Base-by-base conservation (phyloP, 2,797 vertebrate genomes). In the Cynodonichthys magdalenae region DNA sequence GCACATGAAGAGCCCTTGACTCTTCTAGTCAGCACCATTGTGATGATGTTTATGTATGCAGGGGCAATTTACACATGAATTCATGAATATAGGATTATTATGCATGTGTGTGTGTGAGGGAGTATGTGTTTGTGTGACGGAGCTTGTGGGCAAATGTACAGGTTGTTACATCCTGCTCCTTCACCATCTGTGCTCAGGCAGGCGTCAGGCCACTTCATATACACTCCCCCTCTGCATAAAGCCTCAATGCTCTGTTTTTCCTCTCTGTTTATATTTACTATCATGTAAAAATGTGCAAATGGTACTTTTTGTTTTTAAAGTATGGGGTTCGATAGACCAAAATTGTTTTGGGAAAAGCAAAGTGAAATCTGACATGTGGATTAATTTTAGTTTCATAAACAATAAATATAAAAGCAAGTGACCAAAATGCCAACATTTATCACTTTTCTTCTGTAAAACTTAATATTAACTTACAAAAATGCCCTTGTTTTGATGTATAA, bases 171-270 rank as follows among this genome's bases (percentile, higher is more conserved):
- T 92, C 90, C 91, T 90, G 91, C 87, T 90, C 87, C 86, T 88
- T 82, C 80, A 80, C 93, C 93, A 94, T 94, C 93, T 94, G 92
- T 92, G 92, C 89, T 87, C 85, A 84, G 74, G 80, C 86, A 89
- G 89, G 85, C 82, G 71, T 80, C 78, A 90, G 84, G 83, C 89
- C 88, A 86, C 86, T 75, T 79, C 58, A 66, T 70, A 83, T 80
- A 74, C 68, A 44, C 71, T 63, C 69, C 39, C 59, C 64, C 68
- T 86, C 56, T 75, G 55, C 62, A 61, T 79, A 83, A 39, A 85
- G 64, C 44, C 63, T 66, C 60, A 69, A 51, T 56, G 31, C 56
- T 77, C 46, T 60, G 47, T 15, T 56, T 24, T 69, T 10, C 53
- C 54, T 47, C n/a, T 11, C n/a, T 42, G 2, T 56, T 53, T 36